Evolutionary conservation across 2,888 invertebrate genomes (phyloP).

Genomic region (Drosophila dives): DNA sequence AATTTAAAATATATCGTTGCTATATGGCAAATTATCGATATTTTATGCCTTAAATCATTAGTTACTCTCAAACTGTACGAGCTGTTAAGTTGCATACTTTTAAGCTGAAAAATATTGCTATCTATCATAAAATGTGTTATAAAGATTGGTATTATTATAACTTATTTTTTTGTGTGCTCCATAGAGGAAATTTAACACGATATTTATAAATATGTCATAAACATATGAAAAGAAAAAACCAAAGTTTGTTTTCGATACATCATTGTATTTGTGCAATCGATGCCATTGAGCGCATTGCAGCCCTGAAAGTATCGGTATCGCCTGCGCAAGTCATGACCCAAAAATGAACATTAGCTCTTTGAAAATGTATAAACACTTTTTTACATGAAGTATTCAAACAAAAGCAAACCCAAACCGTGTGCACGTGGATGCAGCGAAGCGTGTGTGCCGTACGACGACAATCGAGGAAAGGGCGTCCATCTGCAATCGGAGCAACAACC

Average conservation of each 20-base stretch:
- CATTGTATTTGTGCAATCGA: background rate
- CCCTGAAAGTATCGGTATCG: constrained; percentile 46
- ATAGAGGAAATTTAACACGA: background rate
- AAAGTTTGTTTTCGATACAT: too few relatives aligned
- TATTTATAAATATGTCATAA: background rate
- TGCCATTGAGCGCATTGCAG: constrained; percentile 20
- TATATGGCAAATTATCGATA: constrained; percentile 34
- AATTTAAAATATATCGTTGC: constrained; percentile 26
- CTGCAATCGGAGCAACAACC: constrained; percentile 14
- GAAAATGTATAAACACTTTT: constrained; percentile 63
- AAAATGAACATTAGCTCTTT: constrained; percentile 55
- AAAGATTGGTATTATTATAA: background rate
- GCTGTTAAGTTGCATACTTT: constrained; percentile 36
- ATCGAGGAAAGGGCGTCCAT: constrained; percentile 19
- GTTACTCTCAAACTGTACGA: constrained; percentile 25
- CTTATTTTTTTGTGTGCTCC: background rate
- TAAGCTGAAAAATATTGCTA: background rate
- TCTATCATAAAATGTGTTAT: background rate
- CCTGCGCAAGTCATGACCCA: constrained; percentile 55
- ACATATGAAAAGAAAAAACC: background rate
- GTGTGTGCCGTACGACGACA: constrained; percentile 32
- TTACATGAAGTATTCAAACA: constrained; percentile 65
- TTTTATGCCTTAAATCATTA: too few relatives aligned
- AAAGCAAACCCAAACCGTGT: constrained; percentile 56
- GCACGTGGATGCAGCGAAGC: constrained; percentile 63